Base-by-base conservation (phyloP, 2,888 invertebrate species). In the Thera britannica region DNA sequence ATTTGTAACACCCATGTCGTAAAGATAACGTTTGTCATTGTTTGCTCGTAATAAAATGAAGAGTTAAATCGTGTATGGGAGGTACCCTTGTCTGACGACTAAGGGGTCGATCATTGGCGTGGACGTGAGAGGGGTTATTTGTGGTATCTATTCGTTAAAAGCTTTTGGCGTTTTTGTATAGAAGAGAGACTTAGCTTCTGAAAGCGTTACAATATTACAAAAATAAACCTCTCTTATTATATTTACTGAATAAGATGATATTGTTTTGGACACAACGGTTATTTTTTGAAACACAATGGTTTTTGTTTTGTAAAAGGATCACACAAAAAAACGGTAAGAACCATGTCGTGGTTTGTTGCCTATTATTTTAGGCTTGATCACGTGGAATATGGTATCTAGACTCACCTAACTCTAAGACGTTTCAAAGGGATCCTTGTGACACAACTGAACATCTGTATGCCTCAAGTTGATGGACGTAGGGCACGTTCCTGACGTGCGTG, bases 21-120 rank as follows among this genome's bases (percentile, higher is more conserved):
- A 64, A 68, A 72, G 73, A 74, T 73, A 74, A 73, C 71, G 69
- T 71, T 72, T 71, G 68, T 72, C 72, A 76, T 72, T 75, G 73
- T 75, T 73, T 71, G 75, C 71, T 69, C 52, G 71, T 65, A 72
- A 72, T 66, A 66, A 72, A 74, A 71, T 68, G 66, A 57, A 58
- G 65, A 68, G 68, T 72, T 71, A 65, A 70, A 67, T 57, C 67
- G 52, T 68, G 65, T 66, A 62, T 62, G 44, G 44, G 2, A 46
- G 44, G 9, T 9, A 68, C 67, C 69, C 67, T 65, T 69, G 62
- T 63, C 61, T 23, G 23, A 23, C 46, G 58, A 68, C 62, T 59
- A 41, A 44, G 62, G 38, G 52, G 59, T 62, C 54, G 55, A 63
- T 62, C 66, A 70, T 66, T 63, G 57, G 49, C 62, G 56, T 34